Evolutionary conservation across 2,888 invertebrate genomes (phyloP), one percentile per base, ranked within the genome.

Genomic region (Spodoptera picta): DNA sequence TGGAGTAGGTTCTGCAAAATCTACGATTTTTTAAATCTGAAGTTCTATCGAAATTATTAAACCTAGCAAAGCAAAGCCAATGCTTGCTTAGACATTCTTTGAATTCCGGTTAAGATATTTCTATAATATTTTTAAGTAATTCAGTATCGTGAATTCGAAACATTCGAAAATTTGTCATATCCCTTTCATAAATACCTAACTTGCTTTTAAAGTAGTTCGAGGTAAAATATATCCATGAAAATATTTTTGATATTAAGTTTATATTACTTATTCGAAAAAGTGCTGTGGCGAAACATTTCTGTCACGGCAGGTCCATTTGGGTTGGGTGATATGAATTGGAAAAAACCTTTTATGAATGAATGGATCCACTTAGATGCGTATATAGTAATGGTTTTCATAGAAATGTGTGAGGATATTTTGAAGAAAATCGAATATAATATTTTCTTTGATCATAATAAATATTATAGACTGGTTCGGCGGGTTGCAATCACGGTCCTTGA

Each of bases 261-360:
- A 4, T 57, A 53, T 46, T 51, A 47, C 12, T 49, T 52, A 53
- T 56, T 56, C 36, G 14, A 48, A 7, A 31, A 54, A 41, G 49
- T 59, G 60, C 51, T 62, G 59, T 71, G 45, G 49, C 47, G 23
- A 61, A 58, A 52, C 56, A 7, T 77, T 54, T 55, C 63, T 75
- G 60, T 65, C 62, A 65, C 61, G 36, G 36, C 6, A 54, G 53
- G 48, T 70, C 54, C 60, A 61, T 45, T 53, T 6, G 53, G 54
- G 45, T 41, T 51, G 61, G 63, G 60, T 75, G 65, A 77, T 71
- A 72, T 75, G 75, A 72, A 71, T 78, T 75, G 76, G 79, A 71
- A 78, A 71, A 60, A 75, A 65, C 75, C 75, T 77, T 77, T 77
- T 61, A 76, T 75, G 71, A 62, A 60, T 77, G 78, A 77, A 71